Base-by-base conservation (phyloP, 2,113 vertebrate species). In the Propithecus coquereli region DNA sequence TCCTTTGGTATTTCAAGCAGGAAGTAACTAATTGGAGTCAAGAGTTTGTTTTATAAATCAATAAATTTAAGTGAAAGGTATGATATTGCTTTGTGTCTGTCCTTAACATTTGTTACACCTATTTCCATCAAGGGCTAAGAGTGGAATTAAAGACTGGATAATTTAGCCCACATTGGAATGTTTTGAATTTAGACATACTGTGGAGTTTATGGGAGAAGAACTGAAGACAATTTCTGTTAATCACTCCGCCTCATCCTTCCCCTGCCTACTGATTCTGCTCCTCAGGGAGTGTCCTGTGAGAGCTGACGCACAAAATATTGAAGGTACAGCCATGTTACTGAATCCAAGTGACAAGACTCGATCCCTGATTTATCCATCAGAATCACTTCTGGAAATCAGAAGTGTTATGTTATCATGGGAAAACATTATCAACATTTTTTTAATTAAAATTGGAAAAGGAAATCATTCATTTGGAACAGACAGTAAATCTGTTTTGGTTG, bases 321-420 rank as follows among this genome's bases (percentile, higher is more conserved):
- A 63, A 65, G 18, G 27, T 82, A 3, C 20, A 92, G 7, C 16
- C 52, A 63, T 3, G n/a, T 65, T 18, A 32, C 2, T 76, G 27
- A 52, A 40, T 71, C 16, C 61, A 63, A 71, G 37, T 74, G 45
- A 90, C 73, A 96, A 71, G 52, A 92, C 5, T 30, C 43, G 47
- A 37, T 65, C 12, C 17, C 43, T 82, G 66, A 70, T 50, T 57
- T 86, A 43, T 22, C 68, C 59, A 70, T 86, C 37, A 77, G 45
- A 96, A 81, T 76, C 85, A 54, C 43, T 47, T 87, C 40, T 54
- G 59, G 14, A 59, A 90, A 70, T 87, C 50, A 86, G n/a, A 86
- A 89, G 13, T 74, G 13, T 37, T 86, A 4, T 43, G 5, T 90
- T 90, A 76, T 70, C 32, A 52, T 37, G 17, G 32, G 43, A 59